Evolutionary conservation across 2,888 invertebrate genomes (phyloP), one percentile per base, ranked within the genome.

Genomic region (Syritta pipiens): DNA sequence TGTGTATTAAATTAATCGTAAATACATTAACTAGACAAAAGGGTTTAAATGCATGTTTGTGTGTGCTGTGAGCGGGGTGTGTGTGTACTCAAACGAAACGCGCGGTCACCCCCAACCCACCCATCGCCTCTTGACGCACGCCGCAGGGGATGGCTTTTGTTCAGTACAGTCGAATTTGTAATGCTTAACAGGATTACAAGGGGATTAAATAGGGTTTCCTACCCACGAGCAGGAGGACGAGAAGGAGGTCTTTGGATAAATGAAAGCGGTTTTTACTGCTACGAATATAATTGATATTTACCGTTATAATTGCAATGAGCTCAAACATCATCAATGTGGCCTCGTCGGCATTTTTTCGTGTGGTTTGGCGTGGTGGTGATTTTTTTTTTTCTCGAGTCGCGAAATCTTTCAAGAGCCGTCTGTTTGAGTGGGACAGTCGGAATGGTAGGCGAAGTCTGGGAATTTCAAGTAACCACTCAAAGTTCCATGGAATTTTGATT

Each of bases 11-110:
- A 75, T 76, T 76, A 76, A 69, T 76, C 69, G 75, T 76, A 76
- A 69, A 75, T 76, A 74, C 55, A 76, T 76, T 69, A 76, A 76
- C 62, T n/a, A n/a, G n/a, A n/a, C n/a, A n/a, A n/a, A n/a, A n/a
- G n/a, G n/a, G n/a, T n/a, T n/a, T n/a, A n/a, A n/a, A n/a, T n/a
- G n/a, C n/a, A n/a, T n/a, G n/a, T n/a, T n/a, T n/a, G n/a, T n/a
- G n/a, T n/a, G n/a, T n/a, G n/a, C n/a, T n/a, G n/a, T n/a, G n/a
- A n/a, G n/a, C n/a, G n/a, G n/a, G n/a, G n/a, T n/a, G n/a, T n/a
- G n/a, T 22, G 24, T 48, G 4, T 24, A 7, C 17, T 30, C 35
- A 55, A 30, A 55, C 9, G 37, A 46, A 10, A 40, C n/a, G n/a
- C n/a, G n/a, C n/a, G 10, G 5, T 19, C 28, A 12, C 51, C 60